These are phyloP conservation scores for Hyposoter didymator DNA, from an alignment of 2,888 invertebrate species.

Conservation along the genomic window DNA sequence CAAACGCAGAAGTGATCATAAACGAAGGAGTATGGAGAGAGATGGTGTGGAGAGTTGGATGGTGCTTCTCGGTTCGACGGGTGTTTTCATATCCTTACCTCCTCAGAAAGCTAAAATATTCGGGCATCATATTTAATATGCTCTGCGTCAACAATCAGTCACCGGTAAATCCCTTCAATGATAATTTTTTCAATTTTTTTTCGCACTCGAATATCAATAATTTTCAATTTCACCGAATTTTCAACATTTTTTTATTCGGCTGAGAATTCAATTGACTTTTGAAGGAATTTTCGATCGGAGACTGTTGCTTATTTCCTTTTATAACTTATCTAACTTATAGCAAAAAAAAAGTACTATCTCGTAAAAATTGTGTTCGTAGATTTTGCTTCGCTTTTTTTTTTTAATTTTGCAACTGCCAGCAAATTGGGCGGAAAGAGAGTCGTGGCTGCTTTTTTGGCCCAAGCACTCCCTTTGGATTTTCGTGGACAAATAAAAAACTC, in stretches of 20 bases:
- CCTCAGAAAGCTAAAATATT: slow-evolving; percentile 84
- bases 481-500: slow-evolving; percentile 5
- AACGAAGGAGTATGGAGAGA: slow-evolving; percentile 70
- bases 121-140: slow-evolving; percentile 83
- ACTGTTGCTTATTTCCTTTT: slow-evolving; percentile 72
- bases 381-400: slow-evolving; percentile 1
- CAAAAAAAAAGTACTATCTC: slow-evolving; percentile 63
- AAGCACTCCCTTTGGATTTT: background rate
- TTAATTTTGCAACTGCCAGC: slow-evolving; percentile 37
- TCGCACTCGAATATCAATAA: background rate
- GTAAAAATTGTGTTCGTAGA: slow-evolving; percentile 52
- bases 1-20: slow-evolving; percentile 69
- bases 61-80: slow-evolving; percentile 81
- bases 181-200: background rate
- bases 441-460: slow-evolving; percentile 40
- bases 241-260: background rate
- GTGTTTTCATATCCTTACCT: slow-evolving; percentile 83
- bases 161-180: slow-evolving; percentile 56
- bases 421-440: slow-evolving; percentile 57
- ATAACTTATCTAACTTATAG: slow-evolving; percentile 78
- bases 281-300: slow-evolving; percentile 62
- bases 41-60: slow-evolving; percentile 76
- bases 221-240: slow-evolving; percentile 20
- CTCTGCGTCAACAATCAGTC: slow-evolving; percentile 73
- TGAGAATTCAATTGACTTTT: slow-evolving; percentile 21